Evolutionary conservation across 2,113 vertebrate genomes (phyloP).

Genomic region (Erinaceus europaeus): DNA sequence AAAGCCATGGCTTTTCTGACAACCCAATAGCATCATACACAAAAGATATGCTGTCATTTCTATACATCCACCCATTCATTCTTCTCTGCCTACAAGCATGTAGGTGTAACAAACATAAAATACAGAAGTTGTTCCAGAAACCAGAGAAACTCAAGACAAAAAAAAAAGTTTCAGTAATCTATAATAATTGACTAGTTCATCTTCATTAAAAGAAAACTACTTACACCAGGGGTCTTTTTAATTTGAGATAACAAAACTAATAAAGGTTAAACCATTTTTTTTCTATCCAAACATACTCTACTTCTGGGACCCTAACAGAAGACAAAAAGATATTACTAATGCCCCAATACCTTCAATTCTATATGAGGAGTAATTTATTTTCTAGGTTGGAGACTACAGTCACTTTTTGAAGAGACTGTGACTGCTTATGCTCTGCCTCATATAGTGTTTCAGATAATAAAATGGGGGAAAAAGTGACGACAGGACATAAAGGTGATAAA

Average conservation of each 20-base stretch:
- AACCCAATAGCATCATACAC: background rate
- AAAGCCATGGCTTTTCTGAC: no score
- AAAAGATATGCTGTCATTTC: background rate
- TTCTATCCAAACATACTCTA: conserved; percentile 7
- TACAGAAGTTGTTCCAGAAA: background rate
- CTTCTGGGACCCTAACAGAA: background rate
- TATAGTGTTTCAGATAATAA: background rate
- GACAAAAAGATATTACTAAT: background rate
- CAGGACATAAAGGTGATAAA: background rate
- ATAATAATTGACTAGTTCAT: conserved; percentile 20
- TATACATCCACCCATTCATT: background rate
- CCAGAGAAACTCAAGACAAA: conserved; percentile 1
- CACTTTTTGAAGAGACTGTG: background rate
- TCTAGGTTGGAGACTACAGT: background rate
- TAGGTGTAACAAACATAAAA: background rate
- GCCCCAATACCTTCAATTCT: background rate
- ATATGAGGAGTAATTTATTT: background rate
- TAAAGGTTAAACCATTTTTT: background rate
- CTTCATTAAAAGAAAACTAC: conserved; percentile 17
- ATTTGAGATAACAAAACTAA: background rate
- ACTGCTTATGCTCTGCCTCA: background rate
- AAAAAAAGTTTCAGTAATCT: background rate
- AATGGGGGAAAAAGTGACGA: background rate
- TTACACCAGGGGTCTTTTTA: background rate
- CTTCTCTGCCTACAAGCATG: background rate